Evolutionary conservation across 2,113 vertebrate genomes (phyloP).

Genomic region (Platichthys flesus): DNA sequence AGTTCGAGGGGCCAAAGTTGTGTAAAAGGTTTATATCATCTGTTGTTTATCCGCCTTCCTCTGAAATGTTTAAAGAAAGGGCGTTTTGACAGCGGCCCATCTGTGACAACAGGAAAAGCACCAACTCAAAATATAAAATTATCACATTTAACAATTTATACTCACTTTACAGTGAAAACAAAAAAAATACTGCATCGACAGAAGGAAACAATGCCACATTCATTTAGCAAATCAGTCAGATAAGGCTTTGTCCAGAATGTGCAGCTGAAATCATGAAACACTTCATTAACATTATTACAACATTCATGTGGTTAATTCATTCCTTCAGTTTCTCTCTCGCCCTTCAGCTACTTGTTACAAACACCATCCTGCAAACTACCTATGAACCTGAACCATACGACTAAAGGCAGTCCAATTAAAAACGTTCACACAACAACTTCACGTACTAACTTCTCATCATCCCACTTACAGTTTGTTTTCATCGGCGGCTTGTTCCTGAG

Average conservation of each 20-base stretch:
- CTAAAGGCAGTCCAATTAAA: constrained; percentile 38
- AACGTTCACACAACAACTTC: constrained; percentile 42
- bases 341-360: constrained; percentile 33
- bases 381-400: constrained; percentile 28
- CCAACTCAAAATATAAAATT: constrained; percentile 23
- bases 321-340: constrained; percentile 32
- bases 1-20: constrained; percentile 1
- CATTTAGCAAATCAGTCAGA: constrained; percentile 55
- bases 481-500: constrained; percentile 4
- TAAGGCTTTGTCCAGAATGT: constrained; percentile 74
- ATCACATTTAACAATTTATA: constrained; percentile 33
- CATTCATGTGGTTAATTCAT: constrained; percentile 71
- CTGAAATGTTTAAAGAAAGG: constrained; percentile 45
- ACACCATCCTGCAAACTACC: constrained; percentile 20
- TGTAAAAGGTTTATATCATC: constrained; percentile 4
- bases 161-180: constrained; percentile 38
- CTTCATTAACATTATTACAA: constrained; percentile 44
- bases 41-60: constrained; percentile 18
- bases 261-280: constrained; percentile 60
- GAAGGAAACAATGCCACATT: constrained; percentile 51
- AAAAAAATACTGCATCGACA: constrained; percentile 52
- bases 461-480: not conserved
- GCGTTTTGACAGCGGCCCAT: constrained; percentile 45
- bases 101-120: constrained; percentile 29
- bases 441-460: constrained; percentile 10